Base-by-base conservation (phyloP, 2,113 vertebrate species). In the Actinemys pallida region DNA sequence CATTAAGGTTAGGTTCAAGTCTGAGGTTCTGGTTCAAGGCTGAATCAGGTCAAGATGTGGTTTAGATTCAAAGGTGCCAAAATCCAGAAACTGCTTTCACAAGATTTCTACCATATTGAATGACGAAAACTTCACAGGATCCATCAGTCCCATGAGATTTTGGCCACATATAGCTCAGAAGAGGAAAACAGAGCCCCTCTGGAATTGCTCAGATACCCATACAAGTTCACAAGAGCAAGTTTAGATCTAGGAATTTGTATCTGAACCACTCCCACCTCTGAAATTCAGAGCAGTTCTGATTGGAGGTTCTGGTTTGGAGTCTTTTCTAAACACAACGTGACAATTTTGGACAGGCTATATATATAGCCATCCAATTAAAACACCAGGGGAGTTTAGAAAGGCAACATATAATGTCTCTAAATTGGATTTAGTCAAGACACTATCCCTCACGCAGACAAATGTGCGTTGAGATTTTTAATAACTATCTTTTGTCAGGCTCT, bases 371-470 rank as follows among this genome's bases (percentile, higher is more conserved):
- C 42, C 81, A 78, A 56, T 20, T 78, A 57, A 93, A 91, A 75
- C 42, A 94, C 52, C 39, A 0, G 0, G 82, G 57, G 53, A 88
- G 83, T 93, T 94, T 83, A 83, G 53, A n/a, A 72, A 87, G 96
- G 80, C 29, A 52, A 50, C 91, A 56, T 62, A 79, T 88, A 84
- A 96, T 91, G 92, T 88, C 49, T 92, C 57, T 27, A 84, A 95
- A 69, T 72, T 86, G 81, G 95, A 90, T 92, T 93, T 93, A 91
- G 83, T 84, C 83, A 75, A 96, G 57, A n/a, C 50, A 83, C 45
- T 49, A 89, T 49, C 86, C 86, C 86, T 90, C 49, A 79, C 53
- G 49, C 86, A 81, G 87, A 91, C 7, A 84, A 94, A 88, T 49
- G 27, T 49, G 20, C 59, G 24, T 91, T 82, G 78, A 69, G 89